Percentiles rank a stretch among this genome's conserved stretches.
These are phyloP conservation scores for Coreoperca whiteheadi DNA, from an alignment of 2,113 vertebrate genomes.

Conservation along the genomic window DNA sequence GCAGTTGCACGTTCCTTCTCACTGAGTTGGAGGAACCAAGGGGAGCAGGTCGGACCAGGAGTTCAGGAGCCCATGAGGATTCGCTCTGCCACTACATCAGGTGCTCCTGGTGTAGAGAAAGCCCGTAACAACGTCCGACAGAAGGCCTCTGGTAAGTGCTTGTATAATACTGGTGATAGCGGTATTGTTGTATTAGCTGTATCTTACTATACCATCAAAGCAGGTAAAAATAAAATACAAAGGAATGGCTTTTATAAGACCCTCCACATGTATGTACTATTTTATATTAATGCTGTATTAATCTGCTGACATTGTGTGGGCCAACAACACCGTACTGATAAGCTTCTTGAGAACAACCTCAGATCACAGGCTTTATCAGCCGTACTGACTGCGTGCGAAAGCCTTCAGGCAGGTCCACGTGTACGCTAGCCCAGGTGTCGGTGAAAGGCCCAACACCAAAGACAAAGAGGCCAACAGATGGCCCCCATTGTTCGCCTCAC, in stretches of 20 bases:
- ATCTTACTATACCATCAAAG: not conserved
- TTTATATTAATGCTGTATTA: constrained; percentile 15
- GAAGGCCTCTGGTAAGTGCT: constrained; percentile 92
- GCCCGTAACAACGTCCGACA: constrained; percentile 94
- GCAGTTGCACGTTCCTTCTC: constrained; percentile 93
- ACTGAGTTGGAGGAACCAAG: constrained; percentile 95
- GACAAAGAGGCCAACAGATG: constrained; percentile 78
- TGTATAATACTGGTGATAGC: not conserved
- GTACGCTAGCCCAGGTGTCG: constrained; percentile 66
- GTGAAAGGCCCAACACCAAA: constrained; percentile 64
- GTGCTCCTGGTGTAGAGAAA: constrained; percentile 95
- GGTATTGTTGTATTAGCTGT: not conserved
- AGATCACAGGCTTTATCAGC: constrained; percentile 40
- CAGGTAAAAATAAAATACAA: constrained; percentile 1
- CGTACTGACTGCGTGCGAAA: constrained; percentile 55
- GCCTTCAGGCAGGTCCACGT: constrained; percentile 63
- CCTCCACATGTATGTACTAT: not conserved
- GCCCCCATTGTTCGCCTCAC: constrained; percentile 71
- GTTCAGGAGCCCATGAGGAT: constrained; percentile 95
- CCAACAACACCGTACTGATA: constrained; percentile 29
- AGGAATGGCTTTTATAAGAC: not conserved
- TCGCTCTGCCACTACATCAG: constrained; percentile 96
- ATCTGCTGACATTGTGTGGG: constrained; percentile 34
- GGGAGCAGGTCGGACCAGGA: constrained; percentile 77
- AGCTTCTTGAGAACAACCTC: constrained; percentile 12